phyloP scores from a whole-genome alignment of 2,113 vertebrate species.

The Leptobrachium leishanense region DNA sequence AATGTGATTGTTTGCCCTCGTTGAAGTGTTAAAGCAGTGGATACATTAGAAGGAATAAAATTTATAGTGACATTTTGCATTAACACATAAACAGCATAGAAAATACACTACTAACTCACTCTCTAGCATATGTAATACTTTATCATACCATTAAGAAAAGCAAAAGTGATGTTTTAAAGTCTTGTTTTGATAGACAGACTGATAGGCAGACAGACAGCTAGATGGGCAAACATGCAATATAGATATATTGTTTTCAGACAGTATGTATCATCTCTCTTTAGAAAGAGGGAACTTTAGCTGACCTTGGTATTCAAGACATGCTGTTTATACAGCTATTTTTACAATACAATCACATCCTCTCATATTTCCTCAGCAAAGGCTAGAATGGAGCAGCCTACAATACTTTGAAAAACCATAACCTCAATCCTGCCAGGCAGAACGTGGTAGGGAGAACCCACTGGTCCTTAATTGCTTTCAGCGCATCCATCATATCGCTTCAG shows the following conservation, averaged over 20 bases:
- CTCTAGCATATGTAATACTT: too few relatives aligned
- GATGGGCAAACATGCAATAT: too few relatives aligned
- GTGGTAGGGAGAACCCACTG: slow-evolving; percentile 11
- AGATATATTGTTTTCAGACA: neutral
- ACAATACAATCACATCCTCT: slow-evolving; percentile 36
- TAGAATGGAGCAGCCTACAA: slow-evolving; percentile 23
- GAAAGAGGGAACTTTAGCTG: slow-evolving; percentile 20
- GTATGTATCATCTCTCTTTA: slow-evolving; percentile 10
- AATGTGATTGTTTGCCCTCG: too few relatives aligned
- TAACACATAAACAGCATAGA: too few relatives aligned
- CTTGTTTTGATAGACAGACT: slow-evolving; percentile 4
- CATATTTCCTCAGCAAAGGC: slow-evolving; percentile 23
- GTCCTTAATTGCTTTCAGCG: slow-evolving; percentile 42
- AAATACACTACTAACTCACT: too few relatives aligned
- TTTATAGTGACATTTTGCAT: too few relatives aligned
- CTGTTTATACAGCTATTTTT: slow-evolving; percentile 44
- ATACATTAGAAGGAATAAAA: too few relatives aligned
- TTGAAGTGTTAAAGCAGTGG: too few relatives aligned
- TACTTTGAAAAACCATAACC: slow-evolving; percentile 38
- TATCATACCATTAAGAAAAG: too few relatives aligned
- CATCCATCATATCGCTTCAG: slow-evolving; percentile 26
- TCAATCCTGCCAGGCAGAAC: slow-evolving; percentile 28
- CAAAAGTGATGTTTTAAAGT: too few relatives aligned
- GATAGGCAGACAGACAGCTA: too few relatives aligned
- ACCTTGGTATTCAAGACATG: slow-evolving; percentile 39